Base-by-base conservation (phyloP, 2,113 vertebrate genomes). In the Ceyx melanurus region DNA sequence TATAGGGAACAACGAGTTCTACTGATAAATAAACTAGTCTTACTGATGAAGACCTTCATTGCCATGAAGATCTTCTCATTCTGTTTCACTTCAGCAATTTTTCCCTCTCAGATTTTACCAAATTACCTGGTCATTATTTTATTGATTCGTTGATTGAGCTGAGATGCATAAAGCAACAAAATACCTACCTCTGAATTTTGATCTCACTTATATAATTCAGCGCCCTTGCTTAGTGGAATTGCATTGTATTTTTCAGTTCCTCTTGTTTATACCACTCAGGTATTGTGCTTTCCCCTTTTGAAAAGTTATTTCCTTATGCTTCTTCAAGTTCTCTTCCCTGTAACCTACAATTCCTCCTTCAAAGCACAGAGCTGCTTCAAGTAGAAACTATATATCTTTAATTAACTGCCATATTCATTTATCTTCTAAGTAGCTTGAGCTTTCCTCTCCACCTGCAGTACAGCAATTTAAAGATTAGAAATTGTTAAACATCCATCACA, bases 401-500 rank as follows among this genome's bases (percentile, higher is more conserved):
- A 97, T 96, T 95, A 96, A 90, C 90, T 95, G 83, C 82, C 72
- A 85, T 84, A 89, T 89, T 94, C 28, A 97, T 97, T 97, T 95
- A 94, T 97, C 96, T 96, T 94, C 82, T 5, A 20, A 94, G 89
- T 53, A 92, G 65, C 54, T 92, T 95, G 75, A 57, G 92, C 66
- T 71, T 95, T 71, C 56, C 70, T 71, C 6, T 92, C 60, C 88
- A 96, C 67, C 83, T 90, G 84, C 88, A 91, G 50, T 88, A 67
- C 58, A 72, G 71, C 68, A 96, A 70, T 97, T 84, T 96, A 75
- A 96, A 95, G 94, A 94, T 95, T 94, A 86, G 92, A 92, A 95
- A 97, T 94, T 96, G 93, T 92, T 93, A 72, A 96, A 92, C 95
- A 97, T 96, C 86, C 83, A 93, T 97, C 96, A 97, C 73, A 71